These are phyloP conservation scores for Bugula neritina DNA, from an alignment of 2,888 invertebrate genomes.

Conservation along the genomic window DNA sequence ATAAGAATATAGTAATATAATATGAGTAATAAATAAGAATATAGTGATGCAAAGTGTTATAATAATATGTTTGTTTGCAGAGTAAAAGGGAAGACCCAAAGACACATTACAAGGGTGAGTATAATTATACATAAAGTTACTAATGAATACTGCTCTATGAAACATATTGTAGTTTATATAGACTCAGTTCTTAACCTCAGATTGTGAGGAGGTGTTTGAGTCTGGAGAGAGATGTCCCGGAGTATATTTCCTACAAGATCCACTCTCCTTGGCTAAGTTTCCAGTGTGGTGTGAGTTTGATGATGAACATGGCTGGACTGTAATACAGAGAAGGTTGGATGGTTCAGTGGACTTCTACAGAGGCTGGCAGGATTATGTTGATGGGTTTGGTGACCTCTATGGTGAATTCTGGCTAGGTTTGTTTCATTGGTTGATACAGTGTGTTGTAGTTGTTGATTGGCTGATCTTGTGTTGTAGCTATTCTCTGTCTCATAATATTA, in stretches of 20 bases:
- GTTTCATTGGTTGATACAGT: background rate
- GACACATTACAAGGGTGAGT: no score
- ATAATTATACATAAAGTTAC: no score
- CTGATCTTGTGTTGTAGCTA: background rate
- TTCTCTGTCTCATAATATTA: no score
- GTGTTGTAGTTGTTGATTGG: background rate
- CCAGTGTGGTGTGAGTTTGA: background rate
- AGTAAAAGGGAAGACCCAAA: no score
- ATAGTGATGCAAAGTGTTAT: no score
- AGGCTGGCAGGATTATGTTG: background rate
- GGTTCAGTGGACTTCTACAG: background rate
- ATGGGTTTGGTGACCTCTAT: background rate
- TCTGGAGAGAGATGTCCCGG: background rate
- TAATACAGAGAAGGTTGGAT: background rate
- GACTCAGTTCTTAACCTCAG: no score
- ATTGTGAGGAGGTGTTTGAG: background rate
- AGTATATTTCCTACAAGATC: background rate
- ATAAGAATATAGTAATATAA: no score
- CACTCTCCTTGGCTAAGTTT: background rate
- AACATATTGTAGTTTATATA: no score
- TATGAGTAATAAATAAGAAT: no score
- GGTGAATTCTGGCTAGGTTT: background rate
- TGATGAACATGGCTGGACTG: background rate
- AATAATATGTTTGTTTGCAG: no score
- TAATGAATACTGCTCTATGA: no score